A percentile compares a stretch with the other conserved stretches of the same genome.
Conservation (phyloP, 2,113 vertebrate species). For the Sterrhoptilus dennistouni region DNA sequence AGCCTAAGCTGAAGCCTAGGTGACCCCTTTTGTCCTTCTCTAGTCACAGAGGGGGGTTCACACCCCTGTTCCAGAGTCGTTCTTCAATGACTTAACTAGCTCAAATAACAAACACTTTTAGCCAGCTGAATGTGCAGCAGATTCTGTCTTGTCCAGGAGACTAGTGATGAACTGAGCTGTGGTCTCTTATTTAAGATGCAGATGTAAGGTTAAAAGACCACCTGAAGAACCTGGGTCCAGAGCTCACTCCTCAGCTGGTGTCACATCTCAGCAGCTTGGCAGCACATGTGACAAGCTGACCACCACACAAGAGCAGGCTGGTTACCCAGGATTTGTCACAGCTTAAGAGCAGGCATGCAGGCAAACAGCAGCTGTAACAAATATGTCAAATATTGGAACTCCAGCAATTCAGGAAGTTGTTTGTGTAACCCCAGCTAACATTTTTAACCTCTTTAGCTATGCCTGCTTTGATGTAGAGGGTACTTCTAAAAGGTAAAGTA, state of each 20-base stretch:
- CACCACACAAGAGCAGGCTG: neutral
- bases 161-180: neutral
- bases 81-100: neutral
- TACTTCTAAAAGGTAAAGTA: neutral
- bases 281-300: fast-evolving
- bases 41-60: neutral
- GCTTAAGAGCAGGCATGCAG: neutral
- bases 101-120: neutral
- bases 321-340: neutral
- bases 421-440: neutral
- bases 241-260: neutral
- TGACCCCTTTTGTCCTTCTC: neutral
- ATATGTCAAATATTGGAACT: neutral
- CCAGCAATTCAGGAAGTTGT: neutral
- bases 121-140: neutral
- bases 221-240: neutral
- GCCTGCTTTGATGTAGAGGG: neutral
- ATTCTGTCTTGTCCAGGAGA: neutral
- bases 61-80: neutral
- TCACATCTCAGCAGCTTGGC: neutral
- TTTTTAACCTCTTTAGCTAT: neutral
- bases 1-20: neutral
- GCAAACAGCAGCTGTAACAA: neutral
- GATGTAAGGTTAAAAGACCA: neutral
- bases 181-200: neutral